Percentiles rank a stretch among this genome's conserved stretches.
phyloP scores from a whole-genome alignment of 1,140 invertebrate species.

The Brachionus sp. region DNA sequence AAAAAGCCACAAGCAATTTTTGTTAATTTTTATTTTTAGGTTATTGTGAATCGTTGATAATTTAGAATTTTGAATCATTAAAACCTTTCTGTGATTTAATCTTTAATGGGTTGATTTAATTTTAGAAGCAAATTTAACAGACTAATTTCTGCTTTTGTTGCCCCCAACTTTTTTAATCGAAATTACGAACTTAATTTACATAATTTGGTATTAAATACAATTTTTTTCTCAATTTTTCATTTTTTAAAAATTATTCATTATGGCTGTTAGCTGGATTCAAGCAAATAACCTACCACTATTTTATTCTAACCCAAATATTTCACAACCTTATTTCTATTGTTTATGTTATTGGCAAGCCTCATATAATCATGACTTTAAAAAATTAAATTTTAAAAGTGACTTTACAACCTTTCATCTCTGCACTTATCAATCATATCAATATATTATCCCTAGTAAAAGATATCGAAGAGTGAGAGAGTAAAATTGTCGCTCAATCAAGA shows the following conservation, averaged over 20 bases:
- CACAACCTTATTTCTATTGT: neutral
- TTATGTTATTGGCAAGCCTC: neutral
- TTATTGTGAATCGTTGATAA: slow-evolving; percentile 9
- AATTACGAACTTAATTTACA: slow-evolving; percentile 2
- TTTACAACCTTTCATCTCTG: neutral
- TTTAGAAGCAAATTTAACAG: neutral
- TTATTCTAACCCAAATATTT: neutral
- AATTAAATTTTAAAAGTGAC: neutral
- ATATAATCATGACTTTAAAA: neutral
- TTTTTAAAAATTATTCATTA: neutral
- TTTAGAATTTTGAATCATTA: neutral
- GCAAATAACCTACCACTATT: neutral
- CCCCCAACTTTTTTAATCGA: neutral
- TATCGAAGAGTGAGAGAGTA: neutral
- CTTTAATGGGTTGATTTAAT: neutral
- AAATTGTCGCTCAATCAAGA: neutral
- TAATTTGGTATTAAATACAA: neutral
- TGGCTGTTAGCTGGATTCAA: neutral
- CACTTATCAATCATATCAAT: neutral
- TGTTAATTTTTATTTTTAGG: neutral
- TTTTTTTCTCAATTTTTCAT: neutral
- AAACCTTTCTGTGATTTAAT: slow-evolving; percentile 6
- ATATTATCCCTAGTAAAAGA: neutral
- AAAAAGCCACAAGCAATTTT: slow-evolving; percentile 12
- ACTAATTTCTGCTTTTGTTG: neutral